Evolutionary conservation across 2,888 invertebrate genomes (phyloP).

Genomic region (Apamea crenata): DNA sequence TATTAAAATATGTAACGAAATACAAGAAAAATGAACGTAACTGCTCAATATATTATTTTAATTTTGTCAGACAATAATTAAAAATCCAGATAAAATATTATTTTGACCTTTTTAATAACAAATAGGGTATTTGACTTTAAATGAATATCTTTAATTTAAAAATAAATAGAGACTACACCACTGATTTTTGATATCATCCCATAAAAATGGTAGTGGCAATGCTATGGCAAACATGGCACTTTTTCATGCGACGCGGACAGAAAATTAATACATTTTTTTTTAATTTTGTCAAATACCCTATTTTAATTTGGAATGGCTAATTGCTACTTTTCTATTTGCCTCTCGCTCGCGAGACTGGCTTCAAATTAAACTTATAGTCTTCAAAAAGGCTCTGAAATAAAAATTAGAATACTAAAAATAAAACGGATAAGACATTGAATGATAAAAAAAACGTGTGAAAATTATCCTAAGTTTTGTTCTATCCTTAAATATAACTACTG

Average conservation of each 20-base stretch:
- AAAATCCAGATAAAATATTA: no score
- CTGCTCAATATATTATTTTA: conserved; percentile 50
- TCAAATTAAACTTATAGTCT: neutral
- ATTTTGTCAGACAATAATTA: conserved; percentile 17
- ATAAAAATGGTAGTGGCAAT: neutral
- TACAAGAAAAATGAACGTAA: conserved; percentile 15
- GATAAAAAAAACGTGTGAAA: conserved; percentile 7
- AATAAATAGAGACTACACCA: neutral
- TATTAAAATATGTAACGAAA: conserved; percentile 32
- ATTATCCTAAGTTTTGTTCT: conserved; percentile 2
- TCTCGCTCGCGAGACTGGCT: neutral
- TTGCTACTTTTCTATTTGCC: neutral
- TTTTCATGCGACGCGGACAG: neutral
- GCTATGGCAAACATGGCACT: no score
- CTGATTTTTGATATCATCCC: no score
- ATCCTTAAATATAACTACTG: conserved; percentile 5
- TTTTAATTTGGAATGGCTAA: neutral
- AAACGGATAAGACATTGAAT: neutral
- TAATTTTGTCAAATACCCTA: neutral
- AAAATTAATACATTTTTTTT: neutral
- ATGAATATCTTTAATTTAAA: neutral
- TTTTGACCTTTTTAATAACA: neutral
- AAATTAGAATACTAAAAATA: neutral
- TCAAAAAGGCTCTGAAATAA: neutral
- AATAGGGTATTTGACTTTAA: neutral